Evolutionary conservation across 2,113 vertebrate species (phyloP).

Genomic region (Procavia capensis): DNA sequence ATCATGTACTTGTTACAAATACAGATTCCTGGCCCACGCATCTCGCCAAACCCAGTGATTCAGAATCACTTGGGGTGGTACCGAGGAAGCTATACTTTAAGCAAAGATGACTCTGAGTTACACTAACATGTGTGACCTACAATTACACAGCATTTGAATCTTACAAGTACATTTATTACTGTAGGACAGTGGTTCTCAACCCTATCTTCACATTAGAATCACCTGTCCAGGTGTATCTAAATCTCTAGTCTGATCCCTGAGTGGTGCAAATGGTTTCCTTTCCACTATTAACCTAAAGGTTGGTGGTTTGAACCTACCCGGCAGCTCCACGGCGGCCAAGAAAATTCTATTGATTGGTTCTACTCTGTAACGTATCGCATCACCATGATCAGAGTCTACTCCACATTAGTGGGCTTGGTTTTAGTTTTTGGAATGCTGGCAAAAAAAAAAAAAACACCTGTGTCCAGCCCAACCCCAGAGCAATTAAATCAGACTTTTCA

Average conservation of each 20-base stretch:
- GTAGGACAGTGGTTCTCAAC: neutral
- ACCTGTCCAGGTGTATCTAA: neutral
- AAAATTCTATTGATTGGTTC: neutral
- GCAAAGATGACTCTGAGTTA: neutral
- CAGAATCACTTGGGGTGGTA: neutral
- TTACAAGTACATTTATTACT: neutral
- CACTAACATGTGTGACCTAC: neutral
- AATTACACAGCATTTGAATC: neutral
- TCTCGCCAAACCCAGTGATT: conserved; percentile 14
- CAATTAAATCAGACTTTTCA: neutral
- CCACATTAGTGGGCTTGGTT: neutral
- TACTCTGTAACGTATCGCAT: neutral
- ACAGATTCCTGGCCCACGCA: neutral
- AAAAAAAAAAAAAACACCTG: neutral
- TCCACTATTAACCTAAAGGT: neutral
- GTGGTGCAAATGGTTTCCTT: neutral
- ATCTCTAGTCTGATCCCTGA: neutral
- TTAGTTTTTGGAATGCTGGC: neutral
- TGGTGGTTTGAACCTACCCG: neutral
- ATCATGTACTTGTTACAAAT: neutral
- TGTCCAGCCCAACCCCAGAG: neutral
- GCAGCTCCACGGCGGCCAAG: neutral
- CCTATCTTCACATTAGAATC: neutral
- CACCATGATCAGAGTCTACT: neutral
- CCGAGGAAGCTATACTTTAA: neutral